Percentiles rank a stretch among this genome's conserved stretches.
These are phyloP conservation scores for Octopus sinensis DNA, from an alignment of 1,140 invertebrate species.

Conservation along the genomic window DNA sequence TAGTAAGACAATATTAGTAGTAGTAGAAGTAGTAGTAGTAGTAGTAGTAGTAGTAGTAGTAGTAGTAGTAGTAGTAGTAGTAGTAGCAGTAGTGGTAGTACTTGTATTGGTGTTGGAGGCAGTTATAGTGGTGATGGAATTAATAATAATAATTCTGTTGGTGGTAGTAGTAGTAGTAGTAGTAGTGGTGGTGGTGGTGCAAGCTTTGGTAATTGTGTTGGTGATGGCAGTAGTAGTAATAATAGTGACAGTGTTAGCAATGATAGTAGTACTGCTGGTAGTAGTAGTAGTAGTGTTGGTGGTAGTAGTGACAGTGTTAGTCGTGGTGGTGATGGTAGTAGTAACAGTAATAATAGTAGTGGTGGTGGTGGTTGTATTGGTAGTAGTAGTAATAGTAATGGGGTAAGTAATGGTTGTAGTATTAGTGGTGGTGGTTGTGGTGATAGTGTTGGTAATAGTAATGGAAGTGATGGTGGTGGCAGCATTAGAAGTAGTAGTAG, in stretches of 20 bases:
- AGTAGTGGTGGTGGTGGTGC: background rate
- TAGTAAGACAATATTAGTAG: background rate
- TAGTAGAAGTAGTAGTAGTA: conserved; percentile 17
- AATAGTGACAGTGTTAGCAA: conserved; percentile 5
- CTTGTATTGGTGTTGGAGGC: background rate
- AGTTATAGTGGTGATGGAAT: conserved; percentile 16
- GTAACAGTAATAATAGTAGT: too few species aligned
- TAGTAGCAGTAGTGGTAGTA: conserved; percentile 1
- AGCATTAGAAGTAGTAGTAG: too few species aligned
- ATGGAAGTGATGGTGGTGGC: too few species aligned
- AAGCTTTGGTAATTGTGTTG: too few species aligned
- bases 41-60: conserved; percentile 12
- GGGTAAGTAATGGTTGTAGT: too few species aligned
- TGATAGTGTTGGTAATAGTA: too few species aligned
- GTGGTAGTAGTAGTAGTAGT: conserved; percentile 1
- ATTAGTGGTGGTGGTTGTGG: too few species aligned
- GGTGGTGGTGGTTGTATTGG: too few species aligned
- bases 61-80: conserved; percentile 7
- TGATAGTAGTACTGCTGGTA: conserved; percentile 8
- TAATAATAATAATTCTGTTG: background rate
- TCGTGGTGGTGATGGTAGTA: too few species aligned
- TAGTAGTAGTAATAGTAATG: too few species aligned
- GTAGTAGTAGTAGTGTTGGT: too few species aligned
- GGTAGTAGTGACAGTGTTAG: too few species aligned
- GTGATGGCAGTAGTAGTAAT: conserved; percentile 12